Base-by-base conservation (phyloP, 2,113 vertebrate species). In the Corythaixoides concolor region DNA sequence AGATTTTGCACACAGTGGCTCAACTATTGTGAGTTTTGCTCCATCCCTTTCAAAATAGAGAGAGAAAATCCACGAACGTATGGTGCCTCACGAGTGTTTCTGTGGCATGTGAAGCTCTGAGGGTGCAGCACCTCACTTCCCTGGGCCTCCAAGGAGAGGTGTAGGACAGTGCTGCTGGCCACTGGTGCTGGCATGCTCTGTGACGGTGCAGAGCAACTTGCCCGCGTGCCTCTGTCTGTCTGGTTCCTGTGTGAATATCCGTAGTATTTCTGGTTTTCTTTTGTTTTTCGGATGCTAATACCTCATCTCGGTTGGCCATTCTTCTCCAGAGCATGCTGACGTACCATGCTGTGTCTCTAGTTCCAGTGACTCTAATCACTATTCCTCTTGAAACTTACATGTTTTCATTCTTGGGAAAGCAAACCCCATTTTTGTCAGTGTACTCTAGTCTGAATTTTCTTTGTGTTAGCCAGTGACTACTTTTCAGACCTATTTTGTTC, bases 1-100 rank as follows among this genome's bases (percentile, higher is more conserved):
- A 15, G 1, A 5, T 55, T 73, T 22, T 3, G 4, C 7, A 1
- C 1, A 0, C 6, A 6, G 1, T 6, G 2, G 7, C 28, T 24
- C 23, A 26, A 49, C 22, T 5, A 12, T 3, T 0, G 5, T 4
- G 23, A 37, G 15, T 33, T 88, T 19, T 37, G 2, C 15, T 33
- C 15, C 5, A 0, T 20, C 2, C 9, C 17, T 50, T 33, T 52
- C 15, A 6, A 37, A 80, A 59, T 2, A 52, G 23, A 26, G 60
- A 8, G 13, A 28, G 5, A 11, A 39, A 68, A 32, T 16, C 16
- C 1, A 10, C 23, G 20, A 22, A 10, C 0, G 1, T 2, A 1
- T 12, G 16, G 19, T 17, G 15, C 10, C 9, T 39, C 6, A 0
- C 1, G 8, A 8, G 12, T 6, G 1, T 41, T 24, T 30, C 6